phyloP scores from a whole-genome alignment of 2,888 invertebrate species.

The Drosophila pseudotalamancana region DNA sequence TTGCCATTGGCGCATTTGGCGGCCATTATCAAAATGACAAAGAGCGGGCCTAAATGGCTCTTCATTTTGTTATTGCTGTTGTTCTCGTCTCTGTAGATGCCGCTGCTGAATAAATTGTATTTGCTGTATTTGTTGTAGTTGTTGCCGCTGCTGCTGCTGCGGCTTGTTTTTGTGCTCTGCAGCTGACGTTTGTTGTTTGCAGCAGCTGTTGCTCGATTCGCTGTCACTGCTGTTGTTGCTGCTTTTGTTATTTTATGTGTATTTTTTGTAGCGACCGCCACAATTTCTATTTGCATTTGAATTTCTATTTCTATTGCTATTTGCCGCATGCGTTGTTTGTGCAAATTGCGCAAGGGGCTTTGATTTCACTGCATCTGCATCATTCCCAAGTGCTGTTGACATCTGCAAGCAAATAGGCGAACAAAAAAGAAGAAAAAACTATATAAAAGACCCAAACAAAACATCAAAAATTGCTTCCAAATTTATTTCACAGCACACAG shows the following conservation, averaged over 20 bases:
- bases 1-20: constrained; percentile 76
- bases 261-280: constrained; percentile 49
- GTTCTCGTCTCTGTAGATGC: too few relatives aligned
- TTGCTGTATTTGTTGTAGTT: constrained; percentile 16
- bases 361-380: constrained; percentile 72
- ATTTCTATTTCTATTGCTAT: constrained; percentile 57
- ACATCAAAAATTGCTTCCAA: constrained; percentile 58
- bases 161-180: constrained; percentile 46
- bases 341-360: constrained; percentile 67
- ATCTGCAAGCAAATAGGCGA: constrained; percentile 67
- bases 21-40: constrained; percentile 78
- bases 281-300: constrained; percentile 69
- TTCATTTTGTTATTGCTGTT: constrained; percentile 67
- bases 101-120: too few relatives aligned
- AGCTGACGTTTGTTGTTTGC: constrained; percentile 57
- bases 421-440: constrained; percentile 24
- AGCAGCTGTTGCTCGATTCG: constrained; percentile 47
- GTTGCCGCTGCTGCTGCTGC: constrained; percentile 19
- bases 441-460: constrained; percentile 29
- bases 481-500: constrained; percentile 57
- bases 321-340: constrained; percentile 57
- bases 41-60: constrained; percentile 65
- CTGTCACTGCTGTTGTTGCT: constrained; percentile 17
- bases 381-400: constrained; percentile 69
- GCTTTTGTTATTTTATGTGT: constrained; percentile 62